A percentile compares a stretch with the other conserved stretches of the same genome.
Conservation (phyloP, 2,888 invertebrate species). For the Pycnomerus fuliginosus region DNA sequence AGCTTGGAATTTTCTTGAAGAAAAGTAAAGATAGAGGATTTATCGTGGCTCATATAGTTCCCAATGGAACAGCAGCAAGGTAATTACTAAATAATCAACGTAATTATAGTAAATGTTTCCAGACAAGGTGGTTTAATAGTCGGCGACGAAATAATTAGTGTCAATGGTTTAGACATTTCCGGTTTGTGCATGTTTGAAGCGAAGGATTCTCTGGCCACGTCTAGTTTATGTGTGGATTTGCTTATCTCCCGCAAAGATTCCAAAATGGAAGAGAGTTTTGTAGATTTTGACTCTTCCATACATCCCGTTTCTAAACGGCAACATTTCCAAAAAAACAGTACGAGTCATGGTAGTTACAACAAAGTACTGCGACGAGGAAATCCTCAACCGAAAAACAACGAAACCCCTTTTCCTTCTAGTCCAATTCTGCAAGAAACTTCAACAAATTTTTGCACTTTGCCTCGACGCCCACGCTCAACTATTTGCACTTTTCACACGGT, state of each 20-base stretch:
- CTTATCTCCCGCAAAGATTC: conserved; percentile 55
- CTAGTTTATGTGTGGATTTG: conserved; percentile 64
- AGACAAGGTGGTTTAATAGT: conserved; percentile 85
- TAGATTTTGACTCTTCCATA: conserved; percentile 58
- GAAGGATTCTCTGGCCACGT: conserved; percentile 63
- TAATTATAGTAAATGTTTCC: too few relatives aligned
- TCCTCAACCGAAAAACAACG: conserved; percentile 40
- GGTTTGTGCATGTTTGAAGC: conserved; percentile 73
- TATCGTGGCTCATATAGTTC: conserved; percentile 69
- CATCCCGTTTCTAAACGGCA: conserved; percentile 48
- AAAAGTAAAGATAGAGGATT: conserved; percentile 65
- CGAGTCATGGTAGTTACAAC: conserved; percentile 60
- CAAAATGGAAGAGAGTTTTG: conserved; percentile 68
- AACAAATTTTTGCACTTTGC: conserved; percentile 70
- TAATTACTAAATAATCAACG: conserved; percentile 45
- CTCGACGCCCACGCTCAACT: conserved; percentile 67
- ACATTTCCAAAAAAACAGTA: conserved; percentile 64
- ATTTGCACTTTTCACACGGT: conserved; percentile 72
- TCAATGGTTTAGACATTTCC: conserved; percentile 80
- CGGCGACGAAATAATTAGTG: conserved; percentile 91
- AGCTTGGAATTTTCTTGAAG: conserved; percentile 71
- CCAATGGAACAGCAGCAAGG: conserved; percentile 69
- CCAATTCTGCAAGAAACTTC: conserved; percentile 34
- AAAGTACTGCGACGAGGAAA: conserved; percentile 27
- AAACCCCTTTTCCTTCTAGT: conserved; percentile 28